Base-by-base conservation (phyloP, 30 jellyfish, hydroid and myxozoan genomes). In the Pelagia noctiluca region DNA sequence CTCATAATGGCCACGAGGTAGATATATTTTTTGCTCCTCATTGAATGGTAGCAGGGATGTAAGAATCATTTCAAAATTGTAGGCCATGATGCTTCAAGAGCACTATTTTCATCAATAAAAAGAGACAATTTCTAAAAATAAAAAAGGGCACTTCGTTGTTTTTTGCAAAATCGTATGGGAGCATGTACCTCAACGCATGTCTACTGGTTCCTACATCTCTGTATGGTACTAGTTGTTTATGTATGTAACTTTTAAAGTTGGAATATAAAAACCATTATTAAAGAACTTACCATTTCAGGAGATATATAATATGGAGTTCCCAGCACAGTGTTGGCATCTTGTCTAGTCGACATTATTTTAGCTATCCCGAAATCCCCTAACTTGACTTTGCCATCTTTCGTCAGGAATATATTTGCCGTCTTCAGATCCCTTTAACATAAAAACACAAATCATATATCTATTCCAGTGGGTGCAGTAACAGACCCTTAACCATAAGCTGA, bases 251-350 rank as follows among this genome's bases (percentile, higher is more conserved):
- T n/a, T n/a, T n/a, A n/a, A n/a, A n/a, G n/a, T n/a, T n/a, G n/a
- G n/a, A n/a, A n/a, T n/a, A n/a, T n/a, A n/a, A n/a, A n/a, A n/a
- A n/a, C n/a, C n/a, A n/a, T n/a, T n/a, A n/a, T n/a, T n/a, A n/a
- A n/a, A n/a, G n/a, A 11, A n/a, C 64, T 84, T 80, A 91, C 98
- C 98, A 91, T 91, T 80, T 91, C 98, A 22, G 98, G 98, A 5
- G 96, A 91, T 35, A 91, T 91, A 46, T 91, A 91, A 81, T 91
- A 91, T 33, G 98, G 98, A 0, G 98, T 91, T n/a, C 98, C 98
- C 19, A 91, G 91, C 30, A 91, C 98, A 7, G 98, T 91, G 57
- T 91, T 85, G 8, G 96, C 98, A 62, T 78, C 96, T 66, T 84
- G 93, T 29, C 92, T 69, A 2, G 98, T 91, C 32, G 91, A 65